A percentile compares a stretch with the other conserved stretches of the same genome.
Conservation (phyloP, 2,113 vertebrate species). For the Synchiropus splendidus region DNA sequence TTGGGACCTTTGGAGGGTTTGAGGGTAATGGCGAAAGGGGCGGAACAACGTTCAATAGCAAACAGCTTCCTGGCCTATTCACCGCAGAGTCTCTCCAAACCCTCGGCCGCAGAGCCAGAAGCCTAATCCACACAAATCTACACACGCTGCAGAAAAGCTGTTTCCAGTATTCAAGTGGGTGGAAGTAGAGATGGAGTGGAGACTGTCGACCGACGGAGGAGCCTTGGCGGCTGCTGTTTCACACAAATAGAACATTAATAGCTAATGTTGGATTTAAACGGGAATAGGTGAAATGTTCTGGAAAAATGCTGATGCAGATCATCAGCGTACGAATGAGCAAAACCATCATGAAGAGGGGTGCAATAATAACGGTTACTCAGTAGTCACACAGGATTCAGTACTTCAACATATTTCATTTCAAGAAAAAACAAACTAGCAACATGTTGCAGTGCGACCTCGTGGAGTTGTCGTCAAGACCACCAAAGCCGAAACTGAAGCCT, state of each 20-base stretch:
- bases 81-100: conserved; percentile 41
- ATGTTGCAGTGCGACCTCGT: too few species aligned
- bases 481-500: too few species aligned
- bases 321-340: too few species aligned
- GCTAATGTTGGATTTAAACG: conserved; percentile 33
- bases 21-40: conserved; percentile 60
- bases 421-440: too few species aligned
- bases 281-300: too few species aligned
- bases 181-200: conserved; percentile 55
- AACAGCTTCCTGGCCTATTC: conserved; percentile 63
- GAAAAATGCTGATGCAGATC: too few species aligned
- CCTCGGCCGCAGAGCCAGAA: conserved; percentile 34
- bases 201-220: conserved; percentile 53
- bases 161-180: conserved; percentile 57
- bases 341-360: too few species aligned
- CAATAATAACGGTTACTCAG: too few species aligned
- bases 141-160: conserved; percentile 60
- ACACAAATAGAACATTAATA: conserved; percentile 53
- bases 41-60: conserved; percentile 59
- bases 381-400: too few species aligned
- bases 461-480: too few species aligned
- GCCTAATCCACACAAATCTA: conserved; percentile 65
- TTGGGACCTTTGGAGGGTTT: conserved; percentile 48
- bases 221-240: conserved; percentile 40
- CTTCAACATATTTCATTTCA: too few species aligned